Percentiles rank a stretch among this genome's conserved stretches.
Conservation (phyloP, 2,113 vertebrate genomes). For the Piaya cayana region DNA sequence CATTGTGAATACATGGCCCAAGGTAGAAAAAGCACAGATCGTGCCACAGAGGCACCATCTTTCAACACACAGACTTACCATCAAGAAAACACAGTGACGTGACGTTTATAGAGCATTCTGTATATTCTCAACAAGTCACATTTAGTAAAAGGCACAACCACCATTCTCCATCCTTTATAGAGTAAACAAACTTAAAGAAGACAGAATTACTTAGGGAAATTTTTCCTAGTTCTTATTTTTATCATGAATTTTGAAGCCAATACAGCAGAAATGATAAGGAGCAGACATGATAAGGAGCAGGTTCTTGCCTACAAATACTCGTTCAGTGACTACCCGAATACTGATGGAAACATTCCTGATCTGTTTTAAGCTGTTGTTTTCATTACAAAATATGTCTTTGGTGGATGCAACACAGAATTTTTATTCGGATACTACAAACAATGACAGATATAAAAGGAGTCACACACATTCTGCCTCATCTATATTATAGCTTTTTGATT, state of each 20-base stretch:
- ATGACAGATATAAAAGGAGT: neutral
- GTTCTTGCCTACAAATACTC: neutral
- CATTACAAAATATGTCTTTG: neutral
- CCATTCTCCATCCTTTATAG: neutral
- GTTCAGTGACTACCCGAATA: neutral
- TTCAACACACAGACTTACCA: neutral
- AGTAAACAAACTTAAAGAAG: neutral
- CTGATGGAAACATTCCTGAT: neutral
- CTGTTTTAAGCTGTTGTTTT: neutral
- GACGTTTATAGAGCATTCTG: neutral
- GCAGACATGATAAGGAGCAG: neutral
- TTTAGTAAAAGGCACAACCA: neutral
- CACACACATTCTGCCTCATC: neutral
- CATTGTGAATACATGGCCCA: neutral
- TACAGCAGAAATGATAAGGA: neutral
- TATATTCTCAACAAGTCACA: neutral
- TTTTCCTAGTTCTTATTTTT: neutral
- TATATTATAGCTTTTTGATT: neutral
- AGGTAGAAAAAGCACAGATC: neutral
- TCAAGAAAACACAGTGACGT: neutral
- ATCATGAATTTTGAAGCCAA: neutral
- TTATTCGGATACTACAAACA: neutral
- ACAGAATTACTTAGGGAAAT: neutral
- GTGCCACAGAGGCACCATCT: neutral
- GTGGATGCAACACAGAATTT: neutral